Percentiles rank a stretch among this genome's conserved stretches.
Conservation (phyloP, 2,113 vertebrate species). For the Passerina amoena region DNA sequence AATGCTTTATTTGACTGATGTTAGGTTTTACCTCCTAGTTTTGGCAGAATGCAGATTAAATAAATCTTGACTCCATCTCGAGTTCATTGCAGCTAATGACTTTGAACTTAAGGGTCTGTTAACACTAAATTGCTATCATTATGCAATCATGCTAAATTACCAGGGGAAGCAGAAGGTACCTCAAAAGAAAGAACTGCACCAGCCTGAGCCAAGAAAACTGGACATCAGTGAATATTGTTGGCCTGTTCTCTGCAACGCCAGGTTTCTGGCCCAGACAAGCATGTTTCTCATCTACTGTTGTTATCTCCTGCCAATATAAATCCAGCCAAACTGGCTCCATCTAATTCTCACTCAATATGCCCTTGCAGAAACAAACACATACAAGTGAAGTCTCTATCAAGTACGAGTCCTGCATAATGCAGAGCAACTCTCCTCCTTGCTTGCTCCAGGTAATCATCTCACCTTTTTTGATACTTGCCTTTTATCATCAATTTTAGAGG, state of each 20-base stretch:
- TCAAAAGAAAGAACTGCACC: background rate
- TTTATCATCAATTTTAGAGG: background rate
- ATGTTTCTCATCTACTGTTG: slow-evolving; percentile 25
- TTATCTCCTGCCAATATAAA: slow-evolving; percentile 47
- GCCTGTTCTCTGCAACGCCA: background rate
- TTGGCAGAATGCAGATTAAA: background rate
- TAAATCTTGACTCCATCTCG: background rate
- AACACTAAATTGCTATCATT: background rate
- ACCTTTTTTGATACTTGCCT: background rate
- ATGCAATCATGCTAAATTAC: background rate
- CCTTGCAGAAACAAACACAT: slow-evolving; percentile 34
- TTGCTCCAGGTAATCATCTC: background rate
- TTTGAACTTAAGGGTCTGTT: slow-evolving; percentile 5
- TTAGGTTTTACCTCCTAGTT: background rate
- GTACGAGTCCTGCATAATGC: background rate
- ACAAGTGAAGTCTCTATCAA: slow-evolving; percentile 38
- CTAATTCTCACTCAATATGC: slow-evolving; percentile 51
- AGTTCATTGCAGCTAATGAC: background rate
- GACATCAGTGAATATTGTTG: background rate
- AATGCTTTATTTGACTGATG: background rate
- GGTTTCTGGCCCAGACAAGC: slow-evolving; percentile 25
- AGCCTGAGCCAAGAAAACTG: slow-evolving; percentile 10
- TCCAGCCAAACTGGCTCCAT: slow-evolving; percentile 57
- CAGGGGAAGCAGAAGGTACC: background rate
- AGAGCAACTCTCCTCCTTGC: background rate